Evolutionary conservation across 2,113 vertebrate genomes (phyloP), one percentile per base, ranked within the genome.

Genomic region (Hydrolagus affinis): DNA sequence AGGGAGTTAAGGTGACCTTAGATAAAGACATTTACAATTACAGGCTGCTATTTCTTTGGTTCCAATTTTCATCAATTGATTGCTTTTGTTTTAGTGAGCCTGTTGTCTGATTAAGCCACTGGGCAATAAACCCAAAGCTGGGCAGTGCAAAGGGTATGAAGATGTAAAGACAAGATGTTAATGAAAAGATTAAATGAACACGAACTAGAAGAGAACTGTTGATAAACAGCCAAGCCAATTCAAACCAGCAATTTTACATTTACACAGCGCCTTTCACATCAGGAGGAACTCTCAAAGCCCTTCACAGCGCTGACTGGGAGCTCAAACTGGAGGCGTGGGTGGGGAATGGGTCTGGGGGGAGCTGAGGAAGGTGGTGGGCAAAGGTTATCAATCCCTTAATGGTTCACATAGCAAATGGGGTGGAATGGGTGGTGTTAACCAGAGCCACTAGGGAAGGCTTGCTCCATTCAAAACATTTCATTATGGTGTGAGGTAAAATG

Each of bases 31-130:
- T 92, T 94, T 93, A 95, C 95, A 96, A 94, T 95, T 94, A 95
- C 92, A 89, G 89, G 93, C 91, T 93, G 91, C 91, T 92, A 92
- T 95, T 95, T 96, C 94, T 91, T 91, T 95, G 95, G 94, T 88
- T 96, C 95, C 95, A 95, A 95, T 96, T 96, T 96, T 94, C 94
- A 95, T 96, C 96, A 95, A 96, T 97, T 95, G 96, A 97, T 97
- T 96, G 96, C 93, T 95, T 96, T 94, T 91, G 90, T 90, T 92
- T 94, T 96, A 95, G 93, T 94, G 95, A 95, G 95, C 95, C 95
- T 91, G 94, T 93, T 95, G 95, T 94, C 94, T 96, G 94, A 94
- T 95, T 95, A 94, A 66, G n/a, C n/a, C 17, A 9, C 14, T 14
- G 56, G n/a, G 64, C 66, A 85, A 17, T 15, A 30, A 21, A 44